A percentile compares a stretch with the other conserved stretches of the same genome.
These are phyloP conservation scores for Julus scandinavius DNA, from an alignment of 2,888 invertebrate genomes.

Conservation along the genomic window DNA sequence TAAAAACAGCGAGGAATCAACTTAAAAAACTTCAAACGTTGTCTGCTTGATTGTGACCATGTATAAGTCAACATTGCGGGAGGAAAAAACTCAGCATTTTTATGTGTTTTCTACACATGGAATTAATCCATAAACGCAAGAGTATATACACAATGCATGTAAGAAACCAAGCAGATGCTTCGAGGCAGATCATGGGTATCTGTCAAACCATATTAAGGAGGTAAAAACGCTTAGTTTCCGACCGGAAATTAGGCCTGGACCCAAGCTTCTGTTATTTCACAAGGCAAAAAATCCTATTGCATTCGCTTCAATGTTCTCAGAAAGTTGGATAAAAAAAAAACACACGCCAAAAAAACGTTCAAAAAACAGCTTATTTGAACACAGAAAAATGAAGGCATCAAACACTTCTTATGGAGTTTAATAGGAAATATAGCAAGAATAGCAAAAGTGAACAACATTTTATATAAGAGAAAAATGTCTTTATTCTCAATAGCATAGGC, in stretches of 20 bases:
- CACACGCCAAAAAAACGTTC: not conserved
- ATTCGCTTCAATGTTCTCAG: slow-evolving; percentile 2
- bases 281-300: not conserved
- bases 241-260: slow-evolving; percentile 40
- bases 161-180: slow-evolving; percentile 13
- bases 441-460: not conserved
- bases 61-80: slow-evolving; percentile 14
- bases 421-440: slow-evolving; percentile 3
- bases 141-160: not conserved
- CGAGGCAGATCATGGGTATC: slow-evolving; percentile 28
- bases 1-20: not conserved
- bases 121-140: not conserved
- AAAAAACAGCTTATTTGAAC: not conserved
- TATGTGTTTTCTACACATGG: not conserved
- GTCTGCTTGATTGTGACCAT: slow-evolving; percentile 37
- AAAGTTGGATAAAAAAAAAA: not conserved
- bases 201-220: slow-evolving; percentile 30
- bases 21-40: not conserved
- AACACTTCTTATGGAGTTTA: not conserved
- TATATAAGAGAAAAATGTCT: not conserved
- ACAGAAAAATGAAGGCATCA: not conserved
- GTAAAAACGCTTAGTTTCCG: slow-evolving; percentile 30
- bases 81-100: not conserved
- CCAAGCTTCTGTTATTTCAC: not conserved
- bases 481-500: not conserved